Percentiles rank a stretch among this genome's conserved stretches.
Conservation (phyloP, 2,888 invertebrate genomes). For the Scelioninae gen. 1 region DNA sequence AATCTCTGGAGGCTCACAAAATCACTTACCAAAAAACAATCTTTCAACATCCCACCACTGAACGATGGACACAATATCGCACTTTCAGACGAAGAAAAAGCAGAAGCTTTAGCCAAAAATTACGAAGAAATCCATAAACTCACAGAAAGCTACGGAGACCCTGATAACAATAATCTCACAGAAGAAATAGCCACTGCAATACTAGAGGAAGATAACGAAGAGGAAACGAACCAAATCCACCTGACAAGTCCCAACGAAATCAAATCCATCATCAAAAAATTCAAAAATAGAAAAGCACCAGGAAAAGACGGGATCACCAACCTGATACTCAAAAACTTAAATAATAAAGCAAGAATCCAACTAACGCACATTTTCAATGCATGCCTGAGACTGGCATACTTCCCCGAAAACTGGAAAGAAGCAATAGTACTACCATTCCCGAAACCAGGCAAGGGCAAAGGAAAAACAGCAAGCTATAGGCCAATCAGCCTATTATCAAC, state of each 20-base stretch:
- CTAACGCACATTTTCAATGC: conserved; percentile 23
- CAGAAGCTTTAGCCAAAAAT: conserved; percentile 9
- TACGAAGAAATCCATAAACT: conserved; percentile 17
- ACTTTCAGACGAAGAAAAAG: conserved; percentile 12
- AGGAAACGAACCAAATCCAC: too few species aligned
- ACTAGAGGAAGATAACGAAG: too few species aligned
- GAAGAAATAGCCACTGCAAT: background rate
- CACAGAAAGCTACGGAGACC: background rate
- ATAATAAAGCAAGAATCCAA: conserved; percentile 11
- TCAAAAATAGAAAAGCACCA: conserved; percentile 26
- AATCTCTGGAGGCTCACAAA: conserved; percentile 11
- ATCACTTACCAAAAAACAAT: conserved; percentile 1
- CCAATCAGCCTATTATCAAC: conserved; percentile 55
- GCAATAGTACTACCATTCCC: conserved; percentile 54
- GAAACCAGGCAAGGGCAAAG: conserved; percentile 71
- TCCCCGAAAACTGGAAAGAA: conserved; percentile 28
- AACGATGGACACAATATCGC: background rate
- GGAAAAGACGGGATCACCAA: conserved; percentile 19
- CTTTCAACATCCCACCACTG: conserved; percentile 7
- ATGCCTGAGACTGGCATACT: conserved; percentile 11
- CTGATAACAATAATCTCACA: background rate
- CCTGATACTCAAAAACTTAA: conserved; percentile 6
- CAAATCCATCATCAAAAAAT: conserved; percentile 13
- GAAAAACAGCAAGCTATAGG: conserved; percentile 48
- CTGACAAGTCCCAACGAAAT: background rate